These are phyloP conservation scores for Oxyruncus cristatus DNA, from an alignment of 2,113 vertebrate species.

Conservation along the genomic window DNA sequence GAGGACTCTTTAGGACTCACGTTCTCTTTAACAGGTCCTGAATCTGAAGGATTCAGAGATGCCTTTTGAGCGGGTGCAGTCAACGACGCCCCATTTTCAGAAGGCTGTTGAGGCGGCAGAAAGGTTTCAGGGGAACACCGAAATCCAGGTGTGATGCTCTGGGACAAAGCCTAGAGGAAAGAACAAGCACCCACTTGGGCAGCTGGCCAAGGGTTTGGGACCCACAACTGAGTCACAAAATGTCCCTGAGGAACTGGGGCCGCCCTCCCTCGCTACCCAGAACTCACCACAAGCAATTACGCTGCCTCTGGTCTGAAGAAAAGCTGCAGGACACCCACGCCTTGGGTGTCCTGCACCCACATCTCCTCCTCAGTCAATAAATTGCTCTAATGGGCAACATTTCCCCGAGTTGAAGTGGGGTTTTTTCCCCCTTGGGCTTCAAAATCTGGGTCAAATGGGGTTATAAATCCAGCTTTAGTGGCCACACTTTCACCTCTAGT, in stretches of 20 bases:
- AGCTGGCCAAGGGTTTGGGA: background rate
- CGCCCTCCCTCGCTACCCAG: background rate
- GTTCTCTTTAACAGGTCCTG: background rate
- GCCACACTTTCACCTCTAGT: background rate
- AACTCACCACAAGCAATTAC: background rate
- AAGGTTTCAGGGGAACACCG: background rate
- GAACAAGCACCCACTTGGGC: rapidly evolving
- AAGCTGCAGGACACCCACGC: background rate
- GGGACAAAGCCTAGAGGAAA: background rate
- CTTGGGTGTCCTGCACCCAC: background rate
- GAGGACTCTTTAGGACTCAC: background rate
- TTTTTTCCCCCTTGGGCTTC: rapidly evolving
- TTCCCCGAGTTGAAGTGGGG: background rate
- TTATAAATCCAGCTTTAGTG: background rate
- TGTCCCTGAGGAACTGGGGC: rapidly evolving
- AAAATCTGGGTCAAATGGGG: background rate
- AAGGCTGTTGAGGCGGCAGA: background rate
- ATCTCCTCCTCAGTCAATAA: background rate
- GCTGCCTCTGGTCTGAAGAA: background rate
- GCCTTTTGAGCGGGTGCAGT: background rate
- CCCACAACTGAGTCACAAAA: background rate
- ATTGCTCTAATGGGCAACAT: background rate
- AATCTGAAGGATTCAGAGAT: background rate
- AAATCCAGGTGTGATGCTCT: background rate
- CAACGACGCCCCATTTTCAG: background rate